Evolutionary conservation across 2,113 vertebrate genomes (phyloP).

Genomic region (Lynx canadensis): DNA sequence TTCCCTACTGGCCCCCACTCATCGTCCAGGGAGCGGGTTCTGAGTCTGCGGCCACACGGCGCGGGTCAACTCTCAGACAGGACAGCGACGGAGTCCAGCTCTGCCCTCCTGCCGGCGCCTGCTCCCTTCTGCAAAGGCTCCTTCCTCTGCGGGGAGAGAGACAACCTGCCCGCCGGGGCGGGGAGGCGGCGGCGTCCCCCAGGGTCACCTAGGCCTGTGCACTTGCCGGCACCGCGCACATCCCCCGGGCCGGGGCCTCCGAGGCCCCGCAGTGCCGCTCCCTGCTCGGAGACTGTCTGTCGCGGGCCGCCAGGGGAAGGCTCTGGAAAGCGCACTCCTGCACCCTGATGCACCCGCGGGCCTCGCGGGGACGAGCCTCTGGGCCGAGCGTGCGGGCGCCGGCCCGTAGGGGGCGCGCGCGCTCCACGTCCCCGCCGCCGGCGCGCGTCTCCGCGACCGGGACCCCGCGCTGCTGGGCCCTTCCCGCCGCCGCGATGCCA

Average conservation of each 20-base stretch:
- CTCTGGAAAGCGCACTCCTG: not conserved
- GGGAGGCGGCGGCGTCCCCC: no score
- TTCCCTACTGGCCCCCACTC: not conserved
- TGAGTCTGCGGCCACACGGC: fast-evolving
- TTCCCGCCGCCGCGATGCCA: not conserved
- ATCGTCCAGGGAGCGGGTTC: fast-evolving
- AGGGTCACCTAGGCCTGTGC: no score
- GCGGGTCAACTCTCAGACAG: not conserved
- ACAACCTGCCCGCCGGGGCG: not conserved
- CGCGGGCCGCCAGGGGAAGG: not conserved
- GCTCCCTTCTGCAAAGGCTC: fast-evolving
- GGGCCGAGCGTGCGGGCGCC: not conserved
- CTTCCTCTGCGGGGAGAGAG: not conserved
- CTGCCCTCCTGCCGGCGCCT: not conserved
- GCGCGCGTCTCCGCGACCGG: not conserved
- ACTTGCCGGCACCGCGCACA: no score
- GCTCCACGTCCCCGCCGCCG: slow-evolving; percentile 86
- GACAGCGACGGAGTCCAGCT: not conserved
- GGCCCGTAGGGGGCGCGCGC: slow-evolving; percentile 95
- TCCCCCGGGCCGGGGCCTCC: fast-evolving
- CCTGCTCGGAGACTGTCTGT: no score
- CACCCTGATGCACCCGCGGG: not conserved
- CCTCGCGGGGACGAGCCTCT: no score
- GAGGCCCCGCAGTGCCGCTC: no score
- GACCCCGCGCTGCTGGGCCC: slow-evolving; percentile 46